Conservation (phyloP, 2,113 vertebrate species). For the Lates calcarifer region DNA sequence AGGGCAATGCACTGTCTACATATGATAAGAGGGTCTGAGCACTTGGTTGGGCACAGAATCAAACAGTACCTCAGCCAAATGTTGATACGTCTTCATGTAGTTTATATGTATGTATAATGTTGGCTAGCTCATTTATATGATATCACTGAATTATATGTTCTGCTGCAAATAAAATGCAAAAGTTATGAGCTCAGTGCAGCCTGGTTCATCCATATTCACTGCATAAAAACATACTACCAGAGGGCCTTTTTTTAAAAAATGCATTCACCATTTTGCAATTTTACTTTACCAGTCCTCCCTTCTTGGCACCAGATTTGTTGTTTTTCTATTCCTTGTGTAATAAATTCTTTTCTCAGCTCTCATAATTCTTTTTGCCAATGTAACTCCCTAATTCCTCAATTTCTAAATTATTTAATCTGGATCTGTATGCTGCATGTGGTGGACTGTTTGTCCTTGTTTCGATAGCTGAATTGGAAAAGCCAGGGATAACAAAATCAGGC, state of each 20-base stretch:
- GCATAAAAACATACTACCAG: constrained; percentile 16
- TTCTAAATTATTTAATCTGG: not conserved
- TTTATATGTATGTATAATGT: not conserved
- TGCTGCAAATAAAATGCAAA: not conserved
- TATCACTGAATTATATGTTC: not conserved
- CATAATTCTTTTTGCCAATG: not conserved
- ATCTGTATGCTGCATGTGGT: not conserved
- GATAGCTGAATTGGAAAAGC: not conserved
- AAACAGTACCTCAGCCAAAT: not conserved
- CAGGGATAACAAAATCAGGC: not conserved
- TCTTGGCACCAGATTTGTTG: not conserved
- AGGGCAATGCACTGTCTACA: not conserved
- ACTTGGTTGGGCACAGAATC: not conserved
- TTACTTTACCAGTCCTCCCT: too few relatives aligned
- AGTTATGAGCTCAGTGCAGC: not conserved
- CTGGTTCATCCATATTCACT: constrained; percentile 28
- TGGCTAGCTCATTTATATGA: not conserved
- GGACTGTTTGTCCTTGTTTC: too few relatives aligned
- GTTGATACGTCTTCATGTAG: not conserved
- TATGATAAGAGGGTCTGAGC: constrained; percentile 15
- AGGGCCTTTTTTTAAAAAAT: not conserved
- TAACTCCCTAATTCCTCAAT: not conserved
- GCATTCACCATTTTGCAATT: not conserved
- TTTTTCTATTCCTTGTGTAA: not conserved
- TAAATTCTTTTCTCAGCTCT: not conserved